Evolutionary conservation across 2,113 vertebrate species (phyloP), one percentile per base, ranked within the genome.

Genomic region (Lagopus muta): DNA sequence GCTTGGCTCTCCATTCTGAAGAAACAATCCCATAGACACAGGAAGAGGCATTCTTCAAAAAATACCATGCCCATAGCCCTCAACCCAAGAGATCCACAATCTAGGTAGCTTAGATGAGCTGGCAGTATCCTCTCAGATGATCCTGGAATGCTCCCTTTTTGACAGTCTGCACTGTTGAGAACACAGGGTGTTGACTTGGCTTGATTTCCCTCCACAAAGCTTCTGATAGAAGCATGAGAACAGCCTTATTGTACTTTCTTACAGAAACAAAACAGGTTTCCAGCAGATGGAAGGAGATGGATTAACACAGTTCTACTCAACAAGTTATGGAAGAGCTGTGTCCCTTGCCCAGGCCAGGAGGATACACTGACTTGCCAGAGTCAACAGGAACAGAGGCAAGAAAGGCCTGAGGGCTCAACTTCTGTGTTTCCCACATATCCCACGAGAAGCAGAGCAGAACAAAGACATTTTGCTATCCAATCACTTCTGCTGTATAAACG

Each of bases 341-440:
- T 78, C 76, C 60, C 61, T 67, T 57, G 34, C 21, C 25, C 45
- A 96, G 28, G 61, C 40, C 71, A 92, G 64, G 67, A 93, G 69
- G 69, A 82, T 11, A 47, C 9, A 66, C 10, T 55, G 43, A 62
- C 27, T 57, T 60, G 67, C 82, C 89, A 95, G 77, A 82, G 71
- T 64, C 61, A 94, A 88, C 58, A 82, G 13, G 19, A 89, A 86
- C 47, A 84, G 66, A 88, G 78, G 86, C 61, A 95, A 92, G 78
- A 55, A 28, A 28, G 62, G 50, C 50, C 60, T 0, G 0, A 85
- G 45, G 85, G 36, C 42, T 81, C 61, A 81, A 94, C 80, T 92
- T 55, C 70, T 71, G 48, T 24, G 17, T 55, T 89, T 91, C 83
- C 45, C 84, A 87, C 34, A 52, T 25, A 57, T 50, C 13, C 69